A percentile compares a stretch with the other conserved stretches of the same genome.
Conservation (phyloP, 2,797 vertebrate genomes). For the Clarias pachynema region DNA sequence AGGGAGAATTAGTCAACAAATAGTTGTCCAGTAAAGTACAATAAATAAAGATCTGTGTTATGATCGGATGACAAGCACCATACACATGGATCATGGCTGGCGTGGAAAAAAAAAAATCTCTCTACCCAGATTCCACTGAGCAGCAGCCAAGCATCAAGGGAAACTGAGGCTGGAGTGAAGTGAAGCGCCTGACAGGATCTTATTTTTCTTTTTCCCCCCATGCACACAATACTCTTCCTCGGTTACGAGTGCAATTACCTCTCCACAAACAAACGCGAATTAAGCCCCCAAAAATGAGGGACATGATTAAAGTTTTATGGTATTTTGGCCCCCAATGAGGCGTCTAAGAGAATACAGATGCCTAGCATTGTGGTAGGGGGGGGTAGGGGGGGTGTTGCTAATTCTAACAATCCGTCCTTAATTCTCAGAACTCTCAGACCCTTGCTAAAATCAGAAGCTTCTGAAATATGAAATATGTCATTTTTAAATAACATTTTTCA, state of each 20-base stretch:
- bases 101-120: conserved; percentile 7
- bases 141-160: not conserved
- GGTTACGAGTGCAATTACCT: conserved; percentile 57
- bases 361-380: conserved; percentile 46
- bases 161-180: conserved; percentile 21
- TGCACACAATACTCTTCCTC: conserved; percentile 41
- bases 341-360: conserved; percentile 70
- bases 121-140: conserved; percentile 22
- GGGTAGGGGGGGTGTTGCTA: conserved; percentile 25
- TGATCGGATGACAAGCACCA: conserved; percentile 40
- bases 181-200: conserved; percentile 18
- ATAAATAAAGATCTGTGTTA: conserved; percentile 42
- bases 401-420: conserved; percentile 51
- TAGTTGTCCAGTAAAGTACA: conserved; percentile 29
- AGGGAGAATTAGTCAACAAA: conserved; percentile 39
- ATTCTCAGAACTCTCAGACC: conserved; percentile 20
- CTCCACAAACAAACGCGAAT: conserved; percentile 67
- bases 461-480: not conserved
- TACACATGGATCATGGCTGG: conserved; percentile 31
- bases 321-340: conserved; percentile 66
- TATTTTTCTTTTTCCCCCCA: conserved; percentile 38
- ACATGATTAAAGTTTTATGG: conserved; percentile 65
- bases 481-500: not conserved
- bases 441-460: conserved; percentile 2
- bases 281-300: conserved; percentile 51